A percentile compares a stretch with the other conserved stretches of the same genome.
Evolutionary conservation across 2,113 vertebrate genomes (phyloP).

Genomic region (Lepidothrix coronata): DNA sequence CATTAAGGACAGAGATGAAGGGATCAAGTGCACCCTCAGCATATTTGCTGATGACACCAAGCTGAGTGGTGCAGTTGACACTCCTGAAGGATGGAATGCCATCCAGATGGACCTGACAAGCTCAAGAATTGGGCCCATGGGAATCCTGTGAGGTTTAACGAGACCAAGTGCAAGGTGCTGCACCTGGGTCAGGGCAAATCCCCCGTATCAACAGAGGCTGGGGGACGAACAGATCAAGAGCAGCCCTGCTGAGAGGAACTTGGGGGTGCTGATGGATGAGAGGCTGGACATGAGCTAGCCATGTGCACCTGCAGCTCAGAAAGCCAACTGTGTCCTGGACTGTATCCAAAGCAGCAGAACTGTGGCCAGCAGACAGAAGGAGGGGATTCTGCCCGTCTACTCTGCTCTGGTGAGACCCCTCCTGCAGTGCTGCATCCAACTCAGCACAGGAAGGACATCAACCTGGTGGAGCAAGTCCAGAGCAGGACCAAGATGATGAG

Average conservation of each 20-base stretch:
- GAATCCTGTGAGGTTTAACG: not conserved
- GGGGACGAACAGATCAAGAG: not conserved
- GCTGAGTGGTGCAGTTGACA: not conserved
- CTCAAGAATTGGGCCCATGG: not conserved
- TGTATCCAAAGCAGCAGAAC: not conserved
- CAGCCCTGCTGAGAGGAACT: not conserved
- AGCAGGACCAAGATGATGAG: not conserved
- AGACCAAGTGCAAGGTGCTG: not conserved
- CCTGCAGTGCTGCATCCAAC: not conserved
- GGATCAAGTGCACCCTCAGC: not conserved
- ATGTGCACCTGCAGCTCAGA: not conserved
- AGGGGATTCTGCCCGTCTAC: not conserved
- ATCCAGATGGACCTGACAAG: not conserved
- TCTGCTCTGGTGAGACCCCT: not conserved
- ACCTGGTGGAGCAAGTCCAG: not conserved
- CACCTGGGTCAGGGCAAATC: not conserved
- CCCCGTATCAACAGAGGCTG: not conserved
- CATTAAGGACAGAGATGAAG: not conserved
- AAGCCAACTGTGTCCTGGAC: not conserved
- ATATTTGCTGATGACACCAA: not conserved
- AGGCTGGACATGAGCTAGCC: not conserved
- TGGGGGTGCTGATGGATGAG: not conserved
- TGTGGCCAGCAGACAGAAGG: not conserved
- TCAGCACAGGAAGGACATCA: not conserved
- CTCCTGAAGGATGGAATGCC: not conserved